Conservation (phyloP, 2,797 vertebrate species). For the Spatula versicolor region DNA sequence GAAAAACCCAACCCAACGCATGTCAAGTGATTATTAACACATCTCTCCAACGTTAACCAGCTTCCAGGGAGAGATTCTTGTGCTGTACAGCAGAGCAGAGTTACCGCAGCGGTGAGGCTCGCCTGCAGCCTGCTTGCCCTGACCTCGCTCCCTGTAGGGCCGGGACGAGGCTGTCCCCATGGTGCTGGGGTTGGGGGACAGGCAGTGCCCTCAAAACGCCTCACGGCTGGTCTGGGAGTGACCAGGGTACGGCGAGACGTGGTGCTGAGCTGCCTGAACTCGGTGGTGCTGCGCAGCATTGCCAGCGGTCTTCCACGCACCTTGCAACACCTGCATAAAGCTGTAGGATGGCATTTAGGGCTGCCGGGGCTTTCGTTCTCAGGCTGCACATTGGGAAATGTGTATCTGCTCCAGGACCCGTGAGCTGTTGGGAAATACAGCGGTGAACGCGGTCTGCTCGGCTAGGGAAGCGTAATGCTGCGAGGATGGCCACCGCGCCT, state of each 20-base stretch:
- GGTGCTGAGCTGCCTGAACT: neutral
- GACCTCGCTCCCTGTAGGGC: neutral
- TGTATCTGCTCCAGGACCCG: neutral
- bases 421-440: conserved; percentile 20
- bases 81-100: neutral
- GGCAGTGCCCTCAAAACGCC: accelerated
- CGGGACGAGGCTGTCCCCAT: neutral
- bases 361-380: accelerated
- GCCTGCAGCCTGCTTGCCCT: neutral
- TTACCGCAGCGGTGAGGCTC: neutral
- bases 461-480: neutral
- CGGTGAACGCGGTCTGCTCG: neutral
- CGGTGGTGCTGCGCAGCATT: neutral
- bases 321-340: neutral
- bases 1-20: neutral
- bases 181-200: neutral
- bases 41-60: neutral
- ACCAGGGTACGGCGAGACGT: neutral
- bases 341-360: neutral
- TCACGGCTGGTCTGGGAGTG: neutral
- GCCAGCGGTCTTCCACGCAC: neutral
- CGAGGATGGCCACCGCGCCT: neutral
- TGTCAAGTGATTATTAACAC: neutral
- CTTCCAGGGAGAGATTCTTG: neutral
- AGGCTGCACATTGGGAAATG: neutral